Conservation (phyloP, 2,797 vertebrate species). For the Acipenser oxyrinchus region DNA sequence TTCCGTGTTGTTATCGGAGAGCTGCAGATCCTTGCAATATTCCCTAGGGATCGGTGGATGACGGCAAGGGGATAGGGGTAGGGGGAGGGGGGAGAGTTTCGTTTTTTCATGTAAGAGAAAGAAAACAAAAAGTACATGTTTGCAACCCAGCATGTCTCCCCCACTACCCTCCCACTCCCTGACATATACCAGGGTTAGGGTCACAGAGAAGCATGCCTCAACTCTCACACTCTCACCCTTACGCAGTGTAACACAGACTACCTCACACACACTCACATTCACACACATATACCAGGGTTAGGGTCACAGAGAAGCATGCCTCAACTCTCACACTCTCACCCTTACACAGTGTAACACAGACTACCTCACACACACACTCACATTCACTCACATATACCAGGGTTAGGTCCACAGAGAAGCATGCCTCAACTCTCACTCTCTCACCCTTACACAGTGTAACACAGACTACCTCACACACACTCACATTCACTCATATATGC, state of each 20-base stretch:
- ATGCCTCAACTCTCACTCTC: not conserved
- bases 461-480: not conserved
- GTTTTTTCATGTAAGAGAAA: slow-evolving; percentile 10
- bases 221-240: too few species aligned
- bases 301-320: not conserved
- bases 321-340: not conserved
- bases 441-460: not conserved
- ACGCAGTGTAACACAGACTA: too few species aligned
- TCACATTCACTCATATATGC: slow-evolving; percentile 24
- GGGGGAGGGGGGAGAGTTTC: slow-evolving; percentile 8
- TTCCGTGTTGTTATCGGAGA: slow-evolving; percentile 95
- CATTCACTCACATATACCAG: too few species aligned
- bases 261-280: too few species aligned
- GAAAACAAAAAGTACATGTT: slow-evolving; percentile 6
- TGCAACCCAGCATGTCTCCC: slow-evolving; percentile 4
- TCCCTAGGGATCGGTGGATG: slow-evolving; percentile 64
- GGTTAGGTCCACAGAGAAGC: not conserved
- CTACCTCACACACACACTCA: too few species aligned
- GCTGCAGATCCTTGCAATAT: slow-evolving; percentile 96
- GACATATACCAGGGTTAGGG: not conserved
- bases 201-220: slow-evolving; percentile 6
- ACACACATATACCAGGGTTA: too few species aligned
- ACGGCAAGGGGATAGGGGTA: not conserved
- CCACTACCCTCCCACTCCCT: not conserved
- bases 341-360: not conserved